A percentile compares a stretch with the other conserved stretches of the same genome.
Conservation (phyloP, 2,113 vertebrate genomes). For the Oncorhynchus kisutch region DNA sequence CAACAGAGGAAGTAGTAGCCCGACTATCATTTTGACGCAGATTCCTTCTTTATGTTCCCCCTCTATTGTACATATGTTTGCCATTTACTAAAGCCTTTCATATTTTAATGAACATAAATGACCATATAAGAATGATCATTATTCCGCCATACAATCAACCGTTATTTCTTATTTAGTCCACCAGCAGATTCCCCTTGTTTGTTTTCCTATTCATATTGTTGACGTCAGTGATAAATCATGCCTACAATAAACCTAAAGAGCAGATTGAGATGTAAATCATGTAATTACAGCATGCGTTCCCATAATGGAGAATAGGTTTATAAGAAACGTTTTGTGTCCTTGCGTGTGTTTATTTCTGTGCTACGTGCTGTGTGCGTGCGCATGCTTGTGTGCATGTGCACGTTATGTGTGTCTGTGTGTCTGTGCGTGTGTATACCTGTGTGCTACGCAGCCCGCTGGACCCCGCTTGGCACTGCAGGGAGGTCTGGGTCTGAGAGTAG, state of each 20-base stretch:
- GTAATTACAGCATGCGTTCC: too few species aligned
- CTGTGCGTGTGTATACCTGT: conserved; percentile 62
- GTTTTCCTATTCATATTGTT: conserved; percentile 19
- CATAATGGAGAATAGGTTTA: too few species aligned
- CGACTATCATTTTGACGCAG: conserved; percentile 31
- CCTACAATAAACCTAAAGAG: neutral
- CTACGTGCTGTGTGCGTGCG: too few species aligned
- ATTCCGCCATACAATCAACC: conserved; percentile 13
- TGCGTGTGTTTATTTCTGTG: too few species aligned
- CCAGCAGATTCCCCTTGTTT: conserved; percentile 15
- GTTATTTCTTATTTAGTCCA: conserved; percentile 11
- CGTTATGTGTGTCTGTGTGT: neutral
- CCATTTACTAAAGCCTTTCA: conserved; percentile 24
- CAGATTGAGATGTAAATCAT: neutral
- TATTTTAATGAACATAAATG: conserved; percentile 45
- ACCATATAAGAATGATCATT: conserved; percentile 11
- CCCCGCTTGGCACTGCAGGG: conserved; percentile 57
- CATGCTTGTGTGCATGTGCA: too few species aligned
- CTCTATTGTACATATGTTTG: conserved; percentile 18
- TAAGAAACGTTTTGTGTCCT: too few species aligned
- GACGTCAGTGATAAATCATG: conserved; percentile 16
- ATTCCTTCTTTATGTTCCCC: neutral
- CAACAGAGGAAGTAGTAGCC: conserved; percentile 57
- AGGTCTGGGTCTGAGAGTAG: conserved; percentile 8
- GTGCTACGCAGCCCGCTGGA: conserved; percentile 72